Evolutionary conservation across 2,797 vertebrate species (phyloP).

Genomic region (Acanthopagrus latus): DNA sequence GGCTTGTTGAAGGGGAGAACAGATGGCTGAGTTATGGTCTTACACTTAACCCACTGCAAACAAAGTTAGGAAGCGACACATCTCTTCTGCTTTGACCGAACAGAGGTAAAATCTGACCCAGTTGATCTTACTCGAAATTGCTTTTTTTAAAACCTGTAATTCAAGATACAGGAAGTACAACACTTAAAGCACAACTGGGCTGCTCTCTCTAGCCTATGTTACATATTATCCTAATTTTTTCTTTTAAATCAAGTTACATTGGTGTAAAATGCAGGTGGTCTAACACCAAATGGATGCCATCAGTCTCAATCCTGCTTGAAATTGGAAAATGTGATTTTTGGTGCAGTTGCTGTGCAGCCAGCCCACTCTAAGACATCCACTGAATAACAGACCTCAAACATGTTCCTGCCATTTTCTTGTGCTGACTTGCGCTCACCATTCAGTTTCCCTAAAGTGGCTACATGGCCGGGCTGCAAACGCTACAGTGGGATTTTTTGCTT

Average conservation of each 20-base stretch:
- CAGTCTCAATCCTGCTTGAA: constrained; percentile 34
- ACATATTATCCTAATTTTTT: background rate
- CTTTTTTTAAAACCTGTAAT: background rate
- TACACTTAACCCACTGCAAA: background rate
- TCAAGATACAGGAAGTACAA: background rate
- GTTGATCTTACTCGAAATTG: background rate
- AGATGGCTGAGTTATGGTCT: background rate
- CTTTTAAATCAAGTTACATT: background rate
- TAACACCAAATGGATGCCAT: constrained; percentile 24
- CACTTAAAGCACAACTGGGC: background rate
- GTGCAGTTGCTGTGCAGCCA: constrained; percentile 20
- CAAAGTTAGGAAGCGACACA: background rate
- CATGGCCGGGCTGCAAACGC: constrained; percentile 11
- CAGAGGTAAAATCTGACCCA: background rate
- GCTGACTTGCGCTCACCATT: constrained; percentile 26
- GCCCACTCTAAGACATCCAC: constrained; percentile 18
- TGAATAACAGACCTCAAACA: constrained; percentile 30
- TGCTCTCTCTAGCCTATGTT: background rate
- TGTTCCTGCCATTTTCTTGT: constrained; percentile 20
- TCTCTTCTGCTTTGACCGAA: no score
- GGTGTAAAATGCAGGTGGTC: background rate
- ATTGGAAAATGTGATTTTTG: constrained; percentile 45
- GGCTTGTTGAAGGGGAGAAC: background rate
- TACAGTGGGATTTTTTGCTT: constrained; percentile 48
- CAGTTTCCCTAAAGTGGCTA: constrained; percentile 1